Base-by-base conservation (phyloP, 2,113 vertebrate genomes). In the Cyprinus carpio region DNA sequence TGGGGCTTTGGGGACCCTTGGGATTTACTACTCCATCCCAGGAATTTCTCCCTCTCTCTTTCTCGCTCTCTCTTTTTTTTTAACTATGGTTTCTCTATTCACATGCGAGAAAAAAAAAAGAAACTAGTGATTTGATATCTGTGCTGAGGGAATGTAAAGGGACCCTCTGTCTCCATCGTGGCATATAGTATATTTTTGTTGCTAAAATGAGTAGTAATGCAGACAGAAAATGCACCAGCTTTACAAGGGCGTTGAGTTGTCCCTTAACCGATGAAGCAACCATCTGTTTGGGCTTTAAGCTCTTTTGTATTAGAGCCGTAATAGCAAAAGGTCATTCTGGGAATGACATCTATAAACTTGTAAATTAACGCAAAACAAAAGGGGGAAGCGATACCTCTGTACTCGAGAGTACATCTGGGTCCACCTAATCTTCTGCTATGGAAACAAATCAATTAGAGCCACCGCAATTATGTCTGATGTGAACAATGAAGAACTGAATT, bases 401-500 rank as follows among this genome's bases (percentile, higher is more conserved):
- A 62, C 84, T 81, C 75, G 18, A 43, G 60, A 15, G 49, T 75
- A 81, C 87, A 86, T 78, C 87, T 83, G 82, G 84, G 77, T 82
- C 37, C 34, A 54, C 49, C 84, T 85, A 64, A 85, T 87, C 80
- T 90, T 83, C 69, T 72, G 51, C 87, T 83, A 85, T 83, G 80
- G 2, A 88, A 87, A 85, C 85, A 87, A 85, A 87, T 87, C 85
- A 90, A 84, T 88, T 87, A 85, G 74, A 67, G 56, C 40, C 56
- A 54, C 76, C 37, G 85, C 85, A 81, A 75, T 87, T 89, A 87
- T 12, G 43, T 46, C 43, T 46, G 43, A 46, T 46, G 11, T 77
- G 37, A 84, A 76, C 49, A 79, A 75, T 46, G 54, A 75, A 81
- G 49, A 80, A 31, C 25, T 83, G 18, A 54, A 76, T 87, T 84